Base-by-base conservation (phyloP, 2,797 vertebrate genomes). In the Huso huso region DNA sequence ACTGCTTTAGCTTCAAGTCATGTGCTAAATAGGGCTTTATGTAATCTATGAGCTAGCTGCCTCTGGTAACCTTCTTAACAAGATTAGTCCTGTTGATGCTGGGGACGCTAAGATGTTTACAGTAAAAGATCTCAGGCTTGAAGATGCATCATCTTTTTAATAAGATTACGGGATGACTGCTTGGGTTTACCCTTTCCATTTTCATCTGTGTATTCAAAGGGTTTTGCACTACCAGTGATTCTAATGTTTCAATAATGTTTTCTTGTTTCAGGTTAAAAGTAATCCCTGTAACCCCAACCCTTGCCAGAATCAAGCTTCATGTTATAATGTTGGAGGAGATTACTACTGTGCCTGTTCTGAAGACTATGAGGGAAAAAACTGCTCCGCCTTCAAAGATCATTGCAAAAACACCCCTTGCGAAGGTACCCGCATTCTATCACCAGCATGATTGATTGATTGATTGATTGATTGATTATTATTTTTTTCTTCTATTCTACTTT, bases 261-360 rank as follows among this genome's bases (percentile, higher is more conserved):
- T 58, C 55, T 0, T 4, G 0, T 63, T 68, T 0, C 72, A 97
- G 96, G 84, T 92, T 68, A 90, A 92, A 72, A 76, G 83, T 37
- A 88, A 95, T 78, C 88, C 88, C 6, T 98, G 96, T 68, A 87
- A 83, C 66, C 93, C 94, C 0, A 93, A 87, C 79, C 95, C 95
- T 0, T 98, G 96, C 72, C 92, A 88, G 67, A 95, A 95, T 23
- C 87, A 89, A 66, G 94, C 91, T 15, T 87, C 82, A 69, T 98
- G 95, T 81, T 94, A 90, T 70, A 82, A 84, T 74, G 67, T 92
- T 49, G 78, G 77, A 64, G 89, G 87, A 0, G 93, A 94, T 69
- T 98, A 97, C 75, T 94, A 91, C 81, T 98, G 96, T 53, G 89
- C 90, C 37, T 98, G 96, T 64, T 82, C 91, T 0, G 93, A 97